phyloP scores from a whole-genome alignment of 2,797 vertebrate species.

The Naso thynnoides region DNA sequence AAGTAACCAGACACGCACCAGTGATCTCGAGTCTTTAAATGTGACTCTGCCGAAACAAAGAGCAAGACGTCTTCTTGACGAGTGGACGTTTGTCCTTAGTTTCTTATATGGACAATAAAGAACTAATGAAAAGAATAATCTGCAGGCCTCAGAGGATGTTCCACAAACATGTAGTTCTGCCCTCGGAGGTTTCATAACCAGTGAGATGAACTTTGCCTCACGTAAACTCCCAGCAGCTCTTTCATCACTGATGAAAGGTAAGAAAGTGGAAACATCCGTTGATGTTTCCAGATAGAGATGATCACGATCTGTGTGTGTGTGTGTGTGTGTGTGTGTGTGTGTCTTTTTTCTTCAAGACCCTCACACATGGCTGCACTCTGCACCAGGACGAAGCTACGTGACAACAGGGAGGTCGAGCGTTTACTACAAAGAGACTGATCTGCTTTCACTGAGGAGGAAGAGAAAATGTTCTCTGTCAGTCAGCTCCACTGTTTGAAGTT shows the following conservation, averaged over 20 bases:
- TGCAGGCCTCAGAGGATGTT: neutral
- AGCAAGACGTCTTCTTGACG: neutral
- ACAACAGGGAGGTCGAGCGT: slow-evolving; percentile 2
- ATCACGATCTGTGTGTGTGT: slow-evolving; percentile 19
- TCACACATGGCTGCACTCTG: neutral
- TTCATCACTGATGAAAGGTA: slow-evolving; percentile 33
- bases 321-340: too few species aligned
- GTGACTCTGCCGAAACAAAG: neutral
- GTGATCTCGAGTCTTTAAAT: too few species aligned
- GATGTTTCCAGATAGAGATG: slow-evolving; percentile 19
- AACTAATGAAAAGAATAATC: neutral
- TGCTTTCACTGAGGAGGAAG: neutral
- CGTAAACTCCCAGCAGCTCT: neutral
- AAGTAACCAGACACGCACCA: too few species aligned
- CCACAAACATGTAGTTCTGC: neutral
- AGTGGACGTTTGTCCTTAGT: neutral
- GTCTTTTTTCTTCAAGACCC: neutral
- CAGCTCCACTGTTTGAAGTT: neutral
- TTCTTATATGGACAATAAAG: neutral
- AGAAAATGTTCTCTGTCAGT: slow-evolving; percentile 2
- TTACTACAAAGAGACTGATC: neutral
- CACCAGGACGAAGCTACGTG: slow-evolving; percentile 8
- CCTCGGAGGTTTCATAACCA: fast-evolving
- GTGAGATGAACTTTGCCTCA: neutral
- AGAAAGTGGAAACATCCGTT: slow-evolving; percentile 7